These are phyloP conservation scores for Anolis apletophallus DNA, from an alignment of 2,797 vertebrate species.

Conservation along the genomic window DNA sequence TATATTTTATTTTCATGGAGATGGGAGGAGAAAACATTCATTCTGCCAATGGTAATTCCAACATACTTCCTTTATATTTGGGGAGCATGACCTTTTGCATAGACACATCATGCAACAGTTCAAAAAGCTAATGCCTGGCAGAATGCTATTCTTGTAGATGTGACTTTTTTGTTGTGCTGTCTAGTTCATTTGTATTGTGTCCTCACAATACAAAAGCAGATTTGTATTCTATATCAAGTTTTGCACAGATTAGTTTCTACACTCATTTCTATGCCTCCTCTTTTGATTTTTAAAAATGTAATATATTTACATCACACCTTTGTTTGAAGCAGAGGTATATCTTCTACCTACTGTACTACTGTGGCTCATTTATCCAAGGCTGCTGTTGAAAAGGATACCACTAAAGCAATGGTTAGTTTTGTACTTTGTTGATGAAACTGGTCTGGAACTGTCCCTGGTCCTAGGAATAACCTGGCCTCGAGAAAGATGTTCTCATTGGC, in stretches of 20 bases:
- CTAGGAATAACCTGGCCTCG: background rate
- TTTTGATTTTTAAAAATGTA: background rate
- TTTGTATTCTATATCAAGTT: background rate
- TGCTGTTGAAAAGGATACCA: background rate
- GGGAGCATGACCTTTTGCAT: conserved; percentile 72
- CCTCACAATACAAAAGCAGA: background rate
- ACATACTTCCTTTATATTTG: conserved; percentile 71
- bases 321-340: background rate
- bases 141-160: conserved; percentile 48
- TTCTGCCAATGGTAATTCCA: conserved; percentile 78
- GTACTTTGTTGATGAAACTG: background rate
- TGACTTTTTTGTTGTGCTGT: conserved; percentile 10
- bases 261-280: background rate
- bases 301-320: background rate
- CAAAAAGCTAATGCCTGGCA: conserved; percentile 56
- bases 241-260: background rate
- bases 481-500: background rate
- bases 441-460: background rate
- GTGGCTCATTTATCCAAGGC: background rate
- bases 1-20: conserved; percentile 84
- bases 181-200: background rate
- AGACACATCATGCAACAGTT: conserved; percentile 52
- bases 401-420: background rate
- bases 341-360: background rate
- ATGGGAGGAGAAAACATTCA: conserved; percentile 68